Evolutionary conservation across 2,888 invertebrate species (phyloP), one percentile per base, ranked within the genome.

Genomic region (Phaonia tiefii): DNA sequence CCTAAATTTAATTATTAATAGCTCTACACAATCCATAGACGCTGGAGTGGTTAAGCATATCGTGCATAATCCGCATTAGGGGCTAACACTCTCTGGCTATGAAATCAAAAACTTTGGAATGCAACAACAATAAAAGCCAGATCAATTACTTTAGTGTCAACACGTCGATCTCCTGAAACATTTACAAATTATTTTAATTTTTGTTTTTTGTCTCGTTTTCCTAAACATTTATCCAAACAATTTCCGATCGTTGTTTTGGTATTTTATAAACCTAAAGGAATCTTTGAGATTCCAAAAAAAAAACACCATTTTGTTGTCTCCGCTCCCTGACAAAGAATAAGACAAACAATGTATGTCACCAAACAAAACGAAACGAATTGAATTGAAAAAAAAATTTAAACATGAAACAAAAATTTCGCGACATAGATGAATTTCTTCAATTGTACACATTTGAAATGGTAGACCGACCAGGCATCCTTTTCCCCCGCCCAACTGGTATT

Each of bases 381-480:
- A 22, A 56, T 13, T 11, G 13, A 22, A 22, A 42, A 31, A n/a
- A 58, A 58, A 37, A 37, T 17, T 39, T 39, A 20, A 15, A 60
- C 60, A 60, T 42, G 63, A 67, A 69, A 76, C 65, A 77, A 75
- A 79, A 39, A 79, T 79, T 75, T 79, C 31, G 79, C 71, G 72
- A 81, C 75, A 31, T 67, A 81, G 63, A 81, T 81, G 77, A 75
- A 75, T 81, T 81, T 77, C 67, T 72, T 75, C 39, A 71, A 81
- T 71, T 81, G 80, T 51, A 22, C 44, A 37, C 17, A n/a, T 60
- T 58, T 7, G 39, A 15, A 15, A 7, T 60, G 17, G 60, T 1
- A 60, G 58, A n/a, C 69, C 74, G 72, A 51, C 66, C 77, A 71
- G 73, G 37, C 76, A 66, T 74, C 56, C 49, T 22, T 31, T 31